Conservation (phyloP, 2,888 invertebrate genomes). For the Amitus sp. region DNA sequence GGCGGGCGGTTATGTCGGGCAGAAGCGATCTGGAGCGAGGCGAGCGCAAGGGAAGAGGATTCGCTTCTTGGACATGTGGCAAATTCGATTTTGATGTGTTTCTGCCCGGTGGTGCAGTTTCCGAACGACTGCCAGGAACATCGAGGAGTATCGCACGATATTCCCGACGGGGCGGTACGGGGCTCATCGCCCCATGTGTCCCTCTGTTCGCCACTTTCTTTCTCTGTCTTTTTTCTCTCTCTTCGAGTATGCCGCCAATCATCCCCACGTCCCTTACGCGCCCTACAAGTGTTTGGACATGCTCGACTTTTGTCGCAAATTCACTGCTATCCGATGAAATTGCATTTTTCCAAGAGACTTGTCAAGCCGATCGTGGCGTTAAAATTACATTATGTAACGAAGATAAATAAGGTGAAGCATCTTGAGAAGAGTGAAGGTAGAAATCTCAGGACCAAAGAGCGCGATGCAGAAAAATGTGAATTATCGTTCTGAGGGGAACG, state of each 20-base stretch:
- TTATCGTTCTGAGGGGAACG: too few relatives aligned
- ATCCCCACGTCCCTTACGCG: constrained; percentile 22
- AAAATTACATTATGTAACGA: too few relatives aligned
- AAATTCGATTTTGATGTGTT: constrained; percentile 66
- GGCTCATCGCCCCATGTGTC: constrained; percentile 38
- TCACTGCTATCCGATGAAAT: background rate
- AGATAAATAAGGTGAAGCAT: too few relatives aligned
- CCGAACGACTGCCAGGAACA: constrained; percentile 19
- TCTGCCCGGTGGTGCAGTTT: constrained; percentile 53
- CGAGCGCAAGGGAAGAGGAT: too few relatives aligned
- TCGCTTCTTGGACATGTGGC: constrained; percentile 63
- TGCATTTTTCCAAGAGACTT: background rate
- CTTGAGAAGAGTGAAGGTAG: too few relatives aligned
- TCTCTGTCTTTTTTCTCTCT: constrained; percentile 8
- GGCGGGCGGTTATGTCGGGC: constrained; percentile 31
- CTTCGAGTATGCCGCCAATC: constrained; percentile 2
- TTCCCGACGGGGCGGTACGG: constrained; percentile 49
- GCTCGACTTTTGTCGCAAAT: constrained; percentile 17
- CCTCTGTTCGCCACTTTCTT: constrained; percentile 23
- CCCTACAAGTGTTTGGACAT: constrained; percentile 32
- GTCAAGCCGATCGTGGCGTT: too few relatives aligned
- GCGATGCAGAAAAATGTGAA: too few relatives aligned
- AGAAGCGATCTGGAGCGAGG: too few relatives aligned
- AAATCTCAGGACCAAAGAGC: too few relatives aligned
- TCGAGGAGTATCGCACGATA: constrained; percentile 35